phyloP scores from a whole-genome alignment of 2,888 invertebrate genomes.

The Lycaena phlaeas region DNA sequence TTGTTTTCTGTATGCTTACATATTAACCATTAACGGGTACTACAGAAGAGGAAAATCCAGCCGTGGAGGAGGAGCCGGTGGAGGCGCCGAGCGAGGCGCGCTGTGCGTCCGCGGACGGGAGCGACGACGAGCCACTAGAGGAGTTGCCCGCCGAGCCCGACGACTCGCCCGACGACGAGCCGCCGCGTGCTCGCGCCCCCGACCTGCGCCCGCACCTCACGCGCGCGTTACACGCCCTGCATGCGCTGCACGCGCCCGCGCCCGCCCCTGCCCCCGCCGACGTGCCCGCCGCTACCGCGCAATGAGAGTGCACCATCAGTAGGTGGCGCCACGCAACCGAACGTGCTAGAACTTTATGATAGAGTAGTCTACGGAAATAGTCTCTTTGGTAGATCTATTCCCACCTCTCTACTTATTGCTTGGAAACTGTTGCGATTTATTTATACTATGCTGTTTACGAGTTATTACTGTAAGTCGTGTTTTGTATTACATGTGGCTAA shows the following conservation, averaged over 20 bases:
- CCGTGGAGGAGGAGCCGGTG: constrained; percentile 29
- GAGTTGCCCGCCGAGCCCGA: constrained; percentile 25
- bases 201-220: constrained; percentile 23
- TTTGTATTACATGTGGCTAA: too few relatives aligned
- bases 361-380: too few relatives aligned
- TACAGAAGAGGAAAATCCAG: constrained; percentile 41
- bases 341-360: too few relatives aligned
- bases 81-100: constrained; percentile 22
- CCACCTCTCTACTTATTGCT: too few relatives aligned
- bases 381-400: too few relatives aligned
- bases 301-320: neutral
- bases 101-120: constrained; percentile 37
- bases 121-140: constrained; percentile 36
- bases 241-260: constrained; percentile 27
- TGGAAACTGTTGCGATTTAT: too few relatives aligned
- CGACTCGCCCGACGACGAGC: constrained; percentile 21
- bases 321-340: too few relatives aligned
- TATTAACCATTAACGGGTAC: too few relatives aligned
- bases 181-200: constrained; percentile 23
- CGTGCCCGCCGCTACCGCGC: constrained; percentile 4
- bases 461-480: too few relatives aligned
- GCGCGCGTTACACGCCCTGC: constrained; percentile 27
- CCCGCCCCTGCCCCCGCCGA: neutral
- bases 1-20: too few relatives aligned
- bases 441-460: too few relatives aligned